A percentile compares a stretch with the other conserved stretches of the same genome.
Evolutionary conservation across 2,888 invertebrate genomes (phyloP).

Genomic region (Amphipyra tragopoginis): DNA sequence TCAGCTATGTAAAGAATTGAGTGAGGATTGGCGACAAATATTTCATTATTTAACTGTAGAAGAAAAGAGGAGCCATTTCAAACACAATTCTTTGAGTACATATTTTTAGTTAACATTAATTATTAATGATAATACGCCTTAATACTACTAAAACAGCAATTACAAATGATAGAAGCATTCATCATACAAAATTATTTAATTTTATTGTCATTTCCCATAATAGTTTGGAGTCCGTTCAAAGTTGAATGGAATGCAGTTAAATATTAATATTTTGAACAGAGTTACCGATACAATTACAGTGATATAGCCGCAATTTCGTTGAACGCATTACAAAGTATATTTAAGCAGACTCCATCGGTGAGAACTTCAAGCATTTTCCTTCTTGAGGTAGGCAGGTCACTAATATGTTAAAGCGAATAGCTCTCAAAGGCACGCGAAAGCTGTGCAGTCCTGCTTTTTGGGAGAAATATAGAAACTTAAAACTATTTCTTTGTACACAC

Average conservation of each 20-base stretch:
- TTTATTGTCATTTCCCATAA: conserved; percentile 2
- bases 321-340: conserved; percentile 14
- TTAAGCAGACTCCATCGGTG: conserved; percentile 36
- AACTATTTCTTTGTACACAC: conserved; percentile 45
- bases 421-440: conserved; percentile 60
- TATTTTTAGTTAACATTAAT: not conserved
- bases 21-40: too few species aligned
- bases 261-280: too few species aligned
- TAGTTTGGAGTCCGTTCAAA: conserved; percentile 5
- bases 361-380: conserved; percentile 28
- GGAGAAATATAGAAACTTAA: conserved; percentile 46
- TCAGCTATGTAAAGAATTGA: too few species aligned
- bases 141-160: conserved; percentile 23
- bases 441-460: conserved; percentile 69
- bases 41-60: too few species aligned
- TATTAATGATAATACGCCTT: not conserved
- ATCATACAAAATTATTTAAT: not conserved
- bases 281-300: not conserved
- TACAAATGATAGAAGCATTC: conserved; percentile 23
- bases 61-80: too few species aligned
- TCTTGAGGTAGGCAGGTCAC: conserved; percentile 48
- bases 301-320: not conserved
- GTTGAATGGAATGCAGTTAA: too few species aligned
- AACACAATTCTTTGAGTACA: too few species aligned
- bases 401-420: conserved; percentile 53